Evolutionary conservation across 2,113 vertebrate genomes (phyloP).

Genomic region (Motacilla tschutschensis): DNA sequence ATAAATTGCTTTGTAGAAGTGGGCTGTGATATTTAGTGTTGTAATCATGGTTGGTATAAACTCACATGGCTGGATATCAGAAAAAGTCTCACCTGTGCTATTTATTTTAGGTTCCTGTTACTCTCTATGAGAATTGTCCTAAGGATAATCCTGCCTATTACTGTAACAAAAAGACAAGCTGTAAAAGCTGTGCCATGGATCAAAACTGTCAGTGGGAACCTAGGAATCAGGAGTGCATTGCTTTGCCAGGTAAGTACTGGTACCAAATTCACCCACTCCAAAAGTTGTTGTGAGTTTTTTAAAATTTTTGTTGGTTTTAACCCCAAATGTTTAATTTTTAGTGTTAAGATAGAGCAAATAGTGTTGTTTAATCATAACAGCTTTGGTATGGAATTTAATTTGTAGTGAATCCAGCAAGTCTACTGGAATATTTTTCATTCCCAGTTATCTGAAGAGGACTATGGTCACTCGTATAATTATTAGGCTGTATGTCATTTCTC

Average conservation of each 20-base stretch:
- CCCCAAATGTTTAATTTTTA: not conserved
- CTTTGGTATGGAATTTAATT: not conserved
- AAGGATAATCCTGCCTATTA: conserved; percentile 91
- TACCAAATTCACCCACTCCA: not conserved
- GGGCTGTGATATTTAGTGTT: not conserved
- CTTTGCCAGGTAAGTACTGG: conserved; percentile 81
- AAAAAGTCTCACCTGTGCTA: not conserved
- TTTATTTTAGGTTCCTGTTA: conserved; percentile 78
- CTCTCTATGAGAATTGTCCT: conserved; percentile 81
- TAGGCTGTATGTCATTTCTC: conserved; percentile 3
- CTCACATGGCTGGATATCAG: not conserved
- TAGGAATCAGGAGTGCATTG: conserved; percentile 93
- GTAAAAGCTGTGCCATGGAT: conserved; percentile 94
- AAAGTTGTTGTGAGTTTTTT: accelerated
- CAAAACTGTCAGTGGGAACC: conserved; percentile 98
- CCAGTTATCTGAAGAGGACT: not conserved
- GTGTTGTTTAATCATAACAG: not conserved
- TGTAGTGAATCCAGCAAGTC: not conserved
- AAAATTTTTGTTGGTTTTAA: not conserved
- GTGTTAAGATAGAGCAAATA: not conserved
- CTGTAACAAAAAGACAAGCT: conserved; percentile 96
- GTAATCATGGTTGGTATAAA: not conserved
- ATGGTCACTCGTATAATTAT: conserved; percentile 8
- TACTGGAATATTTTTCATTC: conserved; percentile 1
- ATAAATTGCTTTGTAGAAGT: not conserved